A percentile compares a stretch with the other conserved stretches of the same genome.
Evolutionary conservation across 1,140 invertebrate genomes (phyloP).

Genomic region (Hylaeus anthracinus): DNA sequence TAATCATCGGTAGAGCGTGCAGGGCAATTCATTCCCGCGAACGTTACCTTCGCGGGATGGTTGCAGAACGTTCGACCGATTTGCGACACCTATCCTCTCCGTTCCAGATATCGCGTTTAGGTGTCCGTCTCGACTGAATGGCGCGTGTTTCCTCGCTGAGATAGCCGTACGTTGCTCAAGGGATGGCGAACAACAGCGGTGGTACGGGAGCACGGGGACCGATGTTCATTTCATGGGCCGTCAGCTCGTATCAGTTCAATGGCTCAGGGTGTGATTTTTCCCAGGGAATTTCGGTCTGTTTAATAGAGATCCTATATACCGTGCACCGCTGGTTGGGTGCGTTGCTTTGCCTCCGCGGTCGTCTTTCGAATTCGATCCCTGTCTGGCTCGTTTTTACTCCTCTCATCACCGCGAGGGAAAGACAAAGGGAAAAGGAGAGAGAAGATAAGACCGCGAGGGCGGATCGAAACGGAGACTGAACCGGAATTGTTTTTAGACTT

Average conservation of each 20-base stretch:
- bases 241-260: constrained; percentile 75
- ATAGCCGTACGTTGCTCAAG: constrained; percentile 50
- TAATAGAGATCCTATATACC: constrained; percentile 75
- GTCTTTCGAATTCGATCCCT: constrained; percentile 16
- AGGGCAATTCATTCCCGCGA: constrained; percentile 1
- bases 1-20: constrained; percentile 20
- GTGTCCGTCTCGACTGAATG: constrained; percentile 39
- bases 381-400: neutral
- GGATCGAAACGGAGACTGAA: neutral
- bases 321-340: constrained; percentile 54
- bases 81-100: constrained; percentile 21
- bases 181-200: constrained; percentile 23
- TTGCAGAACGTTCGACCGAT: constrained; percentile 11
- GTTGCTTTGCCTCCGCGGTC: constrained; percentile 32
- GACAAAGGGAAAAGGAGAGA: neutral
- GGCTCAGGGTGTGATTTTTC: constrained; percentile 74
- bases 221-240: constrained; percentile 80
- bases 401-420: neutral
- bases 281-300: constrained; percentile 74
- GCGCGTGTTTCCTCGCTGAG: constrained; percentile 47
- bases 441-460: neutral
- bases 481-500: constrained; percentile 57
- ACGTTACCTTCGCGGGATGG: constrained; percentile 18
- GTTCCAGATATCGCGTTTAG: constrained; percentile 42
- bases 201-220: constrained; percentile 53